Evolutionary conservation across 2,113 vertebrate genomes (phyloP), one percentile per base, ranked within the genome.

Genomic region (Columba janthina): DNA sequence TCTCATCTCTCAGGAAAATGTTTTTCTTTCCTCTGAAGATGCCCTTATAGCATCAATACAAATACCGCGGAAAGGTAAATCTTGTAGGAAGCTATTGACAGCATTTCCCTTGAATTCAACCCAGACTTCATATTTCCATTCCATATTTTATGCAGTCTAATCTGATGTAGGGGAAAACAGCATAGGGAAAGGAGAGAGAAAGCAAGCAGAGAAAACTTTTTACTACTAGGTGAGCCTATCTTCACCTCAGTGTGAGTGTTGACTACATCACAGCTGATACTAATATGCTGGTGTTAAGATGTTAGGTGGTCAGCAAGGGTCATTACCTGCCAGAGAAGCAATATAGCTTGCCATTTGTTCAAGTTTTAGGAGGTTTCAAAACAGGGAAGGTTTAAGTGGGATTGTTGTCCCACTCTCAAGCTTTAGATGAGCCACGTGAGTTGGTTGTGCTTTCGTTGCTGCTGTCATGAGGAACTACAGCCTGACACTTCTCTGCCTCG

Each of bases 341-440:
- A 60, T 31, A 7, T 16, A 84, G 19, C 32, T 73, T 73, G 22
- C 3, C 42, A 3, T 6, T 89, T 38, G 4, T 44, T 28, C 42
- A 67, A 11, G 34, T 60, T 21, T 82, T 14, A 11, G 36, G 28
- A 75, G 38, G 3, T 74, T 89, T 57, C 22, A 64, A 32, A 53
- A 48, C 11, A 74, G 12, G 36, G 50, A 34, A 60, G 14, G 62
- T 58, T 70, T 76, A 60, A 84, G 15, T 42, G 40, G 19, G 7
- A 19, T 34, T 32, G 17, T 64, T 89, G 17, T 3, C 12, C 11
- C 2, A 3, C 10, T 73, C 10, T 70, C 4, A 48, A 54, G 11
- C 1, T 4, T 34, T 50, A 19, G 31, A n/a, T 46, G 36, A 78
- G 10, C 0, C 0, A 3, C 1, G 1, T 57, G 44, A 38, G 15